Evolutionary conservation across 2,888 invertebrate genomes (phyloP).

Genomic region (Drosophila mimica): DNA sequence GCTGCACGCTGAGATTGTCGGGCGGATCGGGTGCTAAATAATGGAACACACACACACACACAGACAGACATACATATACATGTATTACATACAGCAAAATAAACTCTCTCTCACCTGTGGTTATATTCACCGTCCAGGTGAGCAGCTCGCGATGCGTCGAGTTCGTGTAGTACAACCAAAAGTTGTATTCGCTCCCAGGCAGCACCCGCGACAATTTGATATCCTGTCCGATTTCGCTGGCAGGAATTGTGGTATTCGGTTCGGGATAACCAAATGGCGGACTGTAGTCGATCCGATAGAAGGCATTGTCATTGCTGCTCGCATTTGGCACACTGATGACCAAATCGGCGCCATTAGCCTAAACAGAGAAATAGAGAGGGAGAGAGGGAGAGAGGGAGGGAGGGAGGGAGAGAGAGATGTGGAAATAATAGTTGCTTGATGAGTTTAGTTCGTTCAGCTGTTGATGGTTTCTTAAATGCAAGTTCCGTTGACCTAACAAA

Average conservation of each 20-base stretch:
- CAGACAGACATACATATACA: too few relatives aligned
- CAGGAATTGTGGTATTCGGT: conserved; percentile 94
- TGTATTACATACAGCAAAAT: not conserved
- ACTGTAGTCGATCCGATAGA: conserved; percentile 94
- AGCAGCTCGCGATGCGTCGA: conserved; percentile 92
- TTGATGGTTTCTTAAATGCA: conserved; percentile 9
- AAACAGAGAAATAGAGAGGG: not conserved
- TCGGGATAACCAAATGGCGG: conserved; percentile 93
- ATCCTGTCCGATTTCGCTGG: conserved; percentile 92
- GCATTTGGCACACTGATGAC: conserved; percentile 95
- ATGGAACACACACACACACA: conserved; percentile 15
- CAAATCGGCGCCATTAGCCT: conserved; percentile 89
- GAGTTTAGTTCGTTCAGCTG: not conserved
- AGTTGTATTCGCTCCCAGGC: conserved; percentile 96
- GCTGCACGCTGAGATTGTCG: conserved; percentile 92
- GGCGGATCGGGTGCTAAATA: conserved; percentile 94
- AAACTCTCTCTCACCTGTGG: conserved; percentile 88
- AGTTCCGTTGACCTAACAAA: conserved; percentile 3
- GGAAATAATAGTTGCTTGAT: conserved; percentile 1
- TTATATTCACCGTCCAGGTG: conserved; percentile 96
- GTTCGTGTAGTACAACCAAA: conserved; percentile 96
- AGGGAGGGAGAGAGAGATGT: not conserved
- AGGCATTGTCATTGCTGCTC: conserved; percentile 90
- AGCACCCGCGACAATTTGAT: conserved; percentile 94
- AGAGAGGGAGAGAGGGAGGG: not conserved